phyloP scores from a whole-genome alignment of 2,113 vertebrate species.

The Condylura cristata region DNA sequence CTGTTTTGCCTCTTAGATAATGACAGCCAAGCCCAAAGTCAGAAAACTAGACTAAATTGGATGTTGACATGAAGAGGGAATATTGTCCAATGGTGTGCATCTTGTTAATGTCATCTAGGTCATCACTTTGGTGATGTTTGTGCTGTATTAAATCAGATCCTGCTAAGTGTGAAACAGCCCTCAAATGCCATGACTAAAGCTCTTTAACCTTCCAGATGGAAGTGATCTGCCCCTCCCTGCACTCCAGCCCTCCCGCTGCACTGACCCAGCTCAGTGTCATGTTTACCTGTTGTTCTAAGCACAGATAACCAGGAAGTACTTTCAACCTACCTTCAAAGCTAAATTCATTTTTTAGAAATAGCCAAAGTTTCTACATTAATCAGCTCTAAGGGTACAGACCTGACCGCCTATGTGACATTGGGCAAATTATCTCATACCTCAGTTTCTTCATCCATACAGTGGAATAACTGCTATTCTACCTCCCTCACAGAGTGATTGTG shows the following conservation, averaged over 20 bases:
- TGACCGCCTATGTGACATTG: neutral
- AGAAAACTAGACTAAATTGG: neutral
- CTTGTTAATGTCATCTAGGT: neutral
- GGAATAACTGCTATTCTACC: neutral
- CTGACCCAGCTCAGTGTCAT: neutral
- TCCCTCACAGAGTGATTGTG: neutral
- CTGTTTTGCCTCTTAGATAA: neutral
- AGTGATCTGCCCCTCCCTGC: neutral
- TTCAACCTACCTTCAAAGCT: neutral
- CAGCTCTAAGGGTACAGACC: neutral
- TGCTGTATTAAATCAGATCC: neutral
- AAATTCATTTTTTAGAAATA: neutral
- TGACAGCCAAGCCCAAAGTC: neutral
- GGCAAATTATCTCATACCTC: neutral
- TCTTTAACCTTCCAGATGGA: neutral
- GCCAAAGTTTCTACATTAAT: neutral
- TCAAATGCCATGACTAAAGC: neutral
- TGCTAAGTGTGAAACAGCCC: neutral
- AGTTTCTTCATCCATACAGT: neutral
- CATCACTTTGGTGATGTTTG: neutral
- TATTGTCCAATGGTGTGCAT: too few relatives aligned
- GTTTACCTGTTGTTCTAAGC: neutral
- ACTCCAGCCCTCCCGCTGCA: neutral
- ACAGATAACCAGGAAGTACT: neutral
- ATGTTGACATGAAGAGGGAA: neutral